Percentiles rank a stretch among this genome's conserved stretches.
These are phyloP conservation scores for Agapostemon virescens DNA, from an alignment of 2,888 invertebrate species.

Conservation along the genomic window DNA sequence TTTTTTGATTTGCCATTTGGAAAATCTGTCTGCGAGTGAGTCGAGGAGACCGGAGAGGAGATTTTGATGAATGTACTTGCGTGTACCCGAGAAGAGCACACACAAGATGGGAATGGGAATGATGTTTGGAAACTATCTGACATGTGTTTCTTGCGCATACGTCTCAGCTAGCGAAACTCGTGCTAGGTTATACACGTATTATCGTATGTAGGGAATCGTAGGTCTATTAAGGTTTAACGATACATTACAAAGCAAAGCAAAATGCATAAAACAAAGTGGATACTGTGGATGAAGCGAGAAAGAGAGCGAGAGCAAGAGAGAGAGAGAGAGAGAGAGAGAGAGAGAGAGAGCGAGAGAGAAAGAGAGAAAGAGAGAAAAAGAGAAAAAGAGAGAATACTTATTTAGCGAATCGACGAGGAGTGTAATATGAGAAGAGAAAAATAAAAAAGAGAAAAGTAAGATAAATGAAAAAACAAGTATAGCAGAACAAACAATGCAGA, in stretches of 20 bases:
- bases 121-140: constrained; percentile 57
- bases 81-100: constrained; percentile 69
- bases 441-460: constrained; percentile 1
- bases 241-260: constrained; percentile 53
- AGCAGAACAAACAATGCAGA: constrained; percentile 60
- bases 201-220: constrained; percentile 73
- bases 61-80: constrained; percentile 61
- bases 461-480: constrained; percentile 10
- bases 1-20: constrained; percentile 37
- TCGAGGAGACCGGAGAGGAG: constrained; percentile 17
- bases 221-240: constrained; percentile 65
- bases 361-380: neutral
- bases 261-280: constrained; percentile 58
- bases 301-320: too few relatives aligned
- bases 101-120: constrained; percentile 59
- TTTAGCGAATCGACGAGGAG: constrained; percentile 53
- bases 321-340: neutral
- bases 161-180: constrained; percentile 75
- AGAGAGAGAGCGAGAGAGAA: neutral
- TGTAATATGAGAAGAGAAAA: constrained; percentile 11
- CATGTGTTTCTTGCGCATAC: constrained; percentile 70
- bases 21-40: constrained; percentile 35
- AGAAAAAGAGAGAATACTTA: constrained; percentile 40
- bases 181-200: constrained; percentile 74
- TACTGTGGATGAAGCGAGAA: constrained; percentile 29